phyloP scores from a whole-genome alignment of 2,888 invertebrate species.

The Drosophila buzzatii region DNA sequence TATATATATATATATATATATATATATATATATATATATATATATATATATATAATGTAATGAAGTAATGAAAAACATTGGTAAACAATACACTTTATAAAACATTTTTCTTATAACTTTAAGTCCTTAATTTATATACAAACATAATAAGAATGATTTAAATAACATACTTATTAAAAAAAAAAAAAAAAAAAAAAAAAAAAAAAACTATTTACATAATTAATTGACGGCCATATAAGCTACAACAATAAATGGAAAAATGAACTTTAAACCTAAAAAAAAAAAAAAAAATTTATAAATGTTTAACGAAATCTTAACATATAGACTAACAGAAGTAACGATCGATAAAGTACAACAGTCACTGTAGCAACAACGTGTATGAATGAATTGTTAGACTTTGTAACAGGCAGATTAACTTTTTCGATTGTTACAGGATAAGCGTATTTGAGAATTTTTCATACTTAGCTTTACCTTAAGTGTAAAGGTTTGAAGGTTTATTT shows the following conservation, averaged over 20 bases:
- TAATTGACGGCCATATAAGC: slow-evolving; percentile 84
- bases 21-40: slow-evolving; percentile 42
- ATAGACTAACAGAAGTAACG: slow-evolving; percentile 70
- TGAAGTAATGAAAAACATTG: slow-evolving; percentile 54
- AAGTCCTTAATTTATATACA: slow-evolving; percentile 85
- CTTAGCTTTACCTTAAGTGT: slow-evolving; percentile 24
- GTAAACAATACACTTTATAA: slow-evolving; percentile 81
- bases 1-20: slow-evolving; percentile 18
- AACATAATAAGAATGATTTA: slow-evolving; percentile 78
- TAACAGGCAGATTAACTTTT: slow-evolving; percentile 28
- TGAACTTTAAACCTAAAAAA: slow-evolving; percentile 76
- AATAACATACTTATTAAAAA: slow-evolving; percentile 75
- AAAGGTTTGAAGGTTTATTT: slow-evolving; percentile 33
- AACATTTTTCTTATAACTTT: slow-evolving; percentile 84
- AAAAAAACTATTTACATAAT: slow-evolving; percentile 74
- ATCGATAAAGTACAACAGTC: slow-evolving; percentile 63
- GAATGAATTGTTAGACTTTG: slow-evolving; percentile 38
- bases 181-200: slow-evolving; percentile 61
- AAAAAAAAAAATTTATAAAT: slow-evolving; percentile 73
- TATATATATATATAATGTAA: slow-evolving; percentile 15
- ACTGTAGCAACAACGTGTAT: slow-evolving; percentile 34
- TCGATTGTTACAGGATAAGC: slow-evolving; percentile 37
- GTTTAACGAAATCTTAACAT: slow-evolving; percentile 78
- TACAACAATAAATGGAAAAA: slow-evolving; percentile 82
- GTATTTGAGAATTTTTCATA: slow-evolving; percentile 33